phyloP scores from a whole-genome alignment of 2,888 invertebrate species.

The Limenitis camilla region DNA sequence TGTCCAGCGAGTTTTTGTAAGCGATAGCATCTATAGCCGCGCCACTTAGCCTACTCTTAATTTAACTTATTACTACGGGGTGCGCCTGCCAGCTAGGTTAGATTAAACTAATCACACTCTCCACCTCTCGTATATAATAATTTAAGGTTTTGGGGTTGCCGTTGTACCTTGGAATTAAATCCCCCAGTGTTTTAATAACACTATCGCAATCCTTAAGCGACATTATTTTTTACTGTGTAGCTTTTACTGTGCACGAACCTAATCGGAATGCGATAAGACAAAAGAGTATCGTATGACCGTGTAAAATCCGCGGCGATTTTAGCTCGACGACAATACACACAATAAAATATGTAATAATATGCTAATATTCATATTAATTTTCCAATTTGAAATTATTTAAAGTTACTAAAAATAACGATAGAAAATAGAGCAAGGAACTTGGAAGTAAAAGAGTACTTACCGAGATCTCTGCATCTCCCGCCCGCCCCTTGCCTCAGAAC shows the following conservation, averaged over 20 bases:
- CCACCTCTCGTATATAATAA: not conserved
- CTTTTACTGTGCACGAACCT: too few species aligned
- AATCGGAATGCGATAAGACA: too few species aligned
- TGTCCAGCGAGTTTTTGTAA: constrained; percentile 2
- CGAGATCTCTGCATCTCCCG: not conserved
- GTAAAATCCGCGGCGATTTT: too few species aligned
- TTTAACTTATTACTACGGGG: not conserved
- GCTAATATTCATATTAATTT: too few species aligned
- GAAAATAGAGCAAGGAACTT: not conserved
- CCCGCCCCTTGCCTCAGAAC: constrained; percentile 4
- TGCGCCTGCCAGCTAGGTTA: not conserved
- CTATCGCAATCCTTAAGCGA: not conserved
- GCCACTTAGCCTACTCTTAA: constrained; percentile 15
- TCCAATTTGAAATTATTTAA: too few species aligned
- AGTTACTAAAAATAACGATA: not conserved
- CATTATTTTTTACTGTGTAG: not conserved
- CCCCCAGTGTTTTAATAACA: not conserved
- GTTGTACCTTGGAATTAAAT: too few species aligned
- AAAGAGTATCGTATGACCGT: too few species aligned
- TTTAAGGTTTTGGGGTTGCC: not conserved
- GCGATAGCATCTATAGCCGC: constrained; percentile 12
- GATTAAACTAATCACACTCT: not conserved
- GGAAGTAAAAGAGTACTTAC: not conserved
- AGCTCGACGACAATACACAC: too few species aligned
- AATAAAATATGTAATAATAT: too few species aligned